A percentile compares a stretch with the other conserved stretches of the same genome.
Evolutionary conservation across 2,888 invertebrate genomes (phyloP).

Genomic region (Teinopalpus imperialis): DNA sequence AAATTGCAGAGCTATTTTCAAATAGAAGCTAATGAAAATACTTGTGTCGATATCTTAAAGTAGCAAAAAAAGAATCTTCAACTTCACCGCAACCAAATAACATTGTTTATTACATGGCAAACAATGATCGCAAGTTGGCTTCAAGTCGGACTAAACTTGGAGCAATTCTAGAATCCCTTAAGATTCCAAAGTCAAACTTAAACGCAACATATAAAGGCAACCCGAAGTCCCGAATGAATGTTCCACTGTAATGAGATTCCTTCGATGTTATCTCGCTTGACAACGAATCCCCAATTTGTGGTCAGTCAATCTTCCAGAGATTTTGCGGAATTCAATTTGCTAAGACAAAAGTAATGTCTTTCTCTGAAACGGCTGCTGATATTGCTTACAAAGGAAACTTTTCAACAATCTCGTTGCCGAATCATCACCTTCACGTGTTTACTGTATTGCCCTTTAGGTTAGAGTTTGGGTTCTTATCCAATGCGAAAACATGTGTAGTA

Average conservation of each 20-base stretch:
- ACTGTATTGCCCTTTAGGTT: no score
- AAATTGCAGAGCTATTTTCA: not conserved
- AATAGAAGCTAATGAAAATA: not conserved
- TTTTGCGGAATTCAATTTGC: slow-evolving; percentile 74
- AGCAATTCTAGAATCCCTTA: slow-evolving; percentile 53
- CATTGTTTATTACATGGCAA: slow-evolving; percentile 27
- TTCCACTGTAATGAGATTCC: slow-evolving; percentile 77
- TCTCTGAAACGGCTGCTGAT: slow-evolving; percentile 45
- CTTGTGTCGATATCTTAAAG: not conserved
- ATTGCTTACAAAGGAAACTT: slow-evolving; percentile 40
- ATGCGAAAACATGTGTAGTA: no score
- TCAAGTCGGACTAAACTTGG: slow-evolving; percentile 25
- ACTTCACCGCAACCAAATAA: slow-evolving; percentile 12
- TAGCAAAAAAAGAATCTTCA: not conserved
- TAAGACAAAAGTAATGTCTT: slow-evolving; percentile 68
- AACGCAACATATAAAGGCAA: slow-evolving; percentile 57
- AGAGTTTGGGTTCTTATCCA: no score
- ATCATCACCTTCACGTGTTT: not conserved
- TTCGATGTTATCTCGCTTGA: slow-evolving; percentile 73
- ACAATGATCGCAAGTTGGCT: slow-evolving; percentile 19
- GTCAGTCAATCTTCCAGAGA: slow-evolving; percentile 74
- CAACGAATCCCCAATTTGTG: slow-evolving; percentile 78
- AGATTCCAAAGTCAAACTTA: slow-evolving; percentile 58
- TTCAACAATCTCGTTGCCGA: slow-evolving; percentile 24
- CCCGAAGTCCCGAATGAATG: slow-evolving; percentile 52